A percentile compares a stretch with the other conserved stretches of the same genome.
phyloP scores from a whole-genome alignment of 2,113 vertebrate species.

The Potamarius usumacintae region DNA sequence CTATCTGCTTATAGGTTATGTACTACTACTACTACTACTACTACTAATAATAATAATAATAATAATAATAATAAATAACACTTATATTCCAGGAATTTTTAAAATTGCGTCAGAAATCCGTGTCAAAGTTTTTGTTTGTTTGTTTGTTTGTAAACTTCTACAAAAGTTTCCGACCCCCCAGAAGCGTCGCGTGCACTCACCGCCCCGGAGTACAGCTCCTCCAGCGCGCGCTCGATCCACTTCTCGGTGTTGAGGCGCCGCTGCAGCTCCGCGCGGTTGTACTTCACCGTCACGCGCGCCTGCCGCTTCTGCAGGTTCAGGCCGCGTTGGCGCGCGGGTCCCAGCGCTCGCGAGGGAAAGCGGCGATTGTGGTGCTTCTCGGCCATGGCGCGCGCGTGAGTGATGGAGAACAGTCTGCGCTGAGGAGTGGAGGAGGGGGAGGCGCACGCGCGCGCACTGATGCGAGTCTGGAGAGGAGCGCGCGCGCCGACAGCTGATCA shows the following conservation, averaged over 20 bases:
- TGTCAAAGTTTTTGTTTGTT: too few relatives aligned
- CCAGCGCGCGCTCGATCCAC: slow-evolving; percentile 85
- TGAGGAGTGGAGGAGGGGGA: background rate
- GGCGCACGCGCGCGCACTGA: background rate
- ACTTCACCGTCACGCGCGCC: slow-evolving; percentile 86
- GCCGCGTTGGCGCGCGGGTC: slow-evolving; percentile 48
- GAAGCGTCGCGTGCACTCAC: slow-evolving; percentile 65
- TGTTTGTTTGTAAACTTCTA: too few relatives aligned
- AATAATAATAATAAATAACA: too few relatives aligned
- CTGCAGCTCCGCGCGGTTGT: slow-evolving; percentile 87
- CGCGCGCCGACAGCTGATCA: background rate
- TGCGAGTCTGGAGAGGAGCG: background rate
- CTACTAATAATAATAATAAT: too few relatives aligned
- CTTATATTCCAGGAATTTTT: too few relatives aligned
- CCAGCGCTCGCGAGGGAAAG: slow-evolving; percentile 60
- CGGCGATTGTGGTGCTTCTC: slow-evolving; percentile 65
- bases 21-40: too few relatives aligned
- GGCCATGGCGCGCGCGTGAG: slow-evolving; percentile 72
- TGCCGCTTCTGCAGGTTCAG: slow-evolving; percentile 77
- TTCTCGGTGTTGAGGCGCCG: slow-evolving; percentile 85
- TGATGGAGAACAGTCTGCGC: background rate
- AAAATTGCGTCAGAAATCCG: too few relatives aligned
- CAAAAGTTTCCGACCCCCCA: background rate
- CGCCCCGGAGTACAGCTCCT: slow-evolving; percentile 78
- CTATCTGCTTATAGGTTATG: too few relatives aligned